Percentiles rank a stretch among this genome's conserved stretches.
phyloP scores from a whole-genome alignment of 2,113 vertebrate genomes.

The Mobula hypostoma region DNA sequence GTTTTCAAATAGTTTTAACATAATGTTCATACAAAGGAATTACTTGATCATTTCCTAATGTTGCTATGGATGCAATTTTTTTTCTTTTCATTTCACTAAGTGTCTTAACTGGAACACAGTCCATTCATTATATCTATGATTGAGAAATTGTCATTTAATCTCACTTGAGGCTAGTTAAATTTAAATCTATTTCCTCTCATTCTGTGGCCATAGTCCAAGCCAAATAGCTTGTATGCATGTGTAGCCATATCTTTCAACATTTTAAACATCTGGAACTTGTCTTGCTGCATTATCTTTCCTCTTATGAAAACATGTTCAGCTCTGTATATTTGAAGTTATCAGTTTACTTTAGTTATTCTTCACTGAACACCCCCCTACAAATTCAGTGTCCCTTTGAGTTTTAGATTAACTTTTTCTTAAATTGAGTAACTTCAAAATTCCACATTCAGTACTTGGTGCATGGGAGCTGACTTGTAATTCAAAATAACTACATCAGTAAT shows the following conservation, averaged over 20 bases:
- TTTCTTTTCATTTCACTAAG: neutral
- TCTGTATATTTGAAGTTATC: neutral
- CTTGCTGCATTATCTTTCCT: neutral
- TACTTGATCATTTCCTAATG: neutral
- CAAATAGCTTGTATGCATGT: neutral
- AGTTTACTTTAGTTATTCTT: neutral
- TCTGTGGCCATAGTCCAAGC: neutral
- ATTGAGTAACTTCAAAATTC: neutral
- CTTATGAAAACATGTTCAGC: neutral
- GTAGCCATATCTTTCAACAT: neutral
- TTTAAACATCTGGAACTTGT: constrained; percentile 9
- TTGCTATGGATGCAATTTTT: neutral
- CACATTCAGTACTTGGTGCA: neutral
- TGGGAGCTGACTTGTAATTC: neutral
- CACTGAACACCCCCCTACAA: neutral
- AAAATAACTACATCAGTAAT: neutral
- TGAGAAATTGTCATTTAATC: constrained; percentile 13
- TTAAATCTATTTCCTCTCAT: constrained; percentile 13
- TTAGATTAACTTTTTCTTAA: neutral
- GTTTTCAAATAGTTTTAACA: no score
- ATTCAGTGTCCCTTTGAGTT: neutral
- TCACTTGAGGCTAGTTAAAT: neutral
- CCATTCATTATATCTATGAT: neutral
- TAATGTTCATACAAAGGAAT: no score
- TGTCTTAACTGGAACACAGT: neutral